Evolutionary conservation across 2,888 invertebrate genomes (phyloP).

Genomic region (Criorhina ranunculi): DNA sequence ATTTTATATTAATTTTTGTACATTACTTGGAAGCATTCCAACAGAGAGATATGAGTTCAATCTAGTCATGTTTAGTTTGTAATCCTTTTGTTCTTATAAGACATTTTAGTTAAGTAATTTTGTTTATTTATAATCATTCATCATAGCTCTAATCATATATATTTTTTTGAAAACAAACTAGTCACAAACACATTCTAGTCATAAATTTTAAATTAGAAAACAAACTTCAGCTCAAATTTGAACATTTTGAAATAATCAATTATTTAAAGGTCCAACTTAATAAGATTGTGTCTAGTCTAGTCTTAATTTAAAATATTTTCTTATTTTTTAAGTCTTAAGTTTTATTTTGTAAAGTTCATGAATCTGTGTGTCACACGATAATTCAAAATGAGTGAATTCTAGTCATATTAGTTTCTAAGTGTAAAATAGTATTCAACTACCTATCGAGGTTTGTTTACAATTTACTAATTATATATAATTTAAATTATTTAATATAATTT

Average conservation of each 20-base stretch:
- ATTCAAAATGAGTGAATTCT: constrained; percentile 61
- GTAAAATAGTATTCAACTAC: constrained; percentile 33
- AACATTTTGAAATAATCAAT: neutral
- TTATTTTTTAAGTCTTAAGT: constrained; percentile 5
- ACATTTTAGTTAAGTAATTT: neutral
- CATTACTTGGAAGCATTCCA: constrained; percentile 58
- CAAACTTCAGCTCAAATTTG: neutral
- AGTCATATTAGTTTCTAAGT: constrained; percentile 70
- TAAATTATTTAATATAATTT: constrained; percentile 20
- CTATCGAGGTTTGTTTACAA: constrained; percentile 19
- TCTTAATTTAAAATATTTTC: constrained; percentile 6
- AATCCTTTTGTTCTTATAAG: neutral
- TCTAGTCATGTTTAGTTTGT: constrained; percentile 68
- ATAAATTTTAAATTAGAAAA: neutral
- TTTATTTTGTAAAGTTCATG: constrained; percentile 33
- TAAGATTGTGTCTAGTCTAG: constrained; percentile 16
- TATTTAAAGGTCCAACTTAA: neutral
- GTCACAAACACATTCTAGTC: constrained; percentile 26
- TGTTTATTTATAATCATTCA: too few species aligned
- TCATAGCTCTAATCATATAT: neutral
- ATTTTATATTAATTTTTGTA: constrained; percentile 47
- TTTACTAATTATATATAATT: constrained; percentile 18
- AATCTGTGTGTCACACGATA: constrained; percentile 7
- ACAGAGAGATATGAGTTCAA: constrained; percentile 70
- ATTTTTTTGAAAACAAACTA: neutral